Evolutionary conservation across 2,113 vertebrate species (phyloP).

Genomic region (Muntiacus muntjak): DNA sequence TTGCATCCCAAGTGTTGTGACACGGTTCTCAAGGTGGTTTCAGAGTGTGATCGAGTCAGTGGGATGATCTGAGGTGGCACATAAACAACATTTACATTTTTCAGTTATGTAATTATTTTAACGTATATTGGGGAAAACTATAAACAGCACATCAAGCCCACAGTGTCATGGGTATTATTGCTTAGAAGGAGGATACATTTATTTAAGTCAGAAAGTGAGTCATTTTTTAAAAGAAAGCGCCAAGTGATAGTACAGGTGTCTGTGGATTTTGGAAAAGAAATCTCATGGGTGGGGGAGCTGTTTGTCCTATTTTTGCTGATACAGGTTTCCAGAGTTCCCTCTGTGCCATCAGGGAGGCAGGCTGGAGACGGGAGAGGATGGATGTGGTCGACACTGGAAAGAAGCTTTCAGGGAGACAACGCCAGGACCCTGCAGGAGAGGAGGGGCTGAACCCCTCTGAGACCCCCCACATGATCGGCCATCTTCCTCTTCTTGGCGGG

Average conservation of each 20-base stretch:
- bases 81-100: not conserved
- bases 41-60: not conserved
- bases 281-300: not conserved
- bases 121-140: not conserved
- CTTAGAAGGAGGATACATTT: not conserved
- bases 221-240: not conserved
- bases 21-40: not conserved
- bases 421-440: not conserved
- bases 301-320: not conserved
- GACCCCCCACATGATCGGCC: not conserved
- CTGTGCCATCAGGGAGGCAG: not conserved
- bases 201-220: constrained; percentile 30
- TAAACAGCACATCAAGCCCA: constrained; percentile 28
- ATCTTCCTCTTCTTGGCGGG: not conserved
- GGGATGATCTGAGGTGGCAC: not conserved
- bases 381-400: not conserved
- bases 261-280: not conserved
- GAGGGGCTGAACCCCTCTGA: too few relatives aligned
- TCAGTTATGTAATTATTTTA: constrained; percentile 32
- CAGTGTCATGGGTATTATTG: not conserved
- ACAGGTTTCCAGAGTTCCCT: not conserved
- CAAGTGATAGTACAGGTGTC: not conserved
- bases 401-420: not conserved
- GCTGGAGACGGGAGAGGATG: not conserved
- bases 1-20: not conserved